Conservation (phyloP, 2,888 invertebrate genomes). For the Neoaliturus tenellus region DNA sequence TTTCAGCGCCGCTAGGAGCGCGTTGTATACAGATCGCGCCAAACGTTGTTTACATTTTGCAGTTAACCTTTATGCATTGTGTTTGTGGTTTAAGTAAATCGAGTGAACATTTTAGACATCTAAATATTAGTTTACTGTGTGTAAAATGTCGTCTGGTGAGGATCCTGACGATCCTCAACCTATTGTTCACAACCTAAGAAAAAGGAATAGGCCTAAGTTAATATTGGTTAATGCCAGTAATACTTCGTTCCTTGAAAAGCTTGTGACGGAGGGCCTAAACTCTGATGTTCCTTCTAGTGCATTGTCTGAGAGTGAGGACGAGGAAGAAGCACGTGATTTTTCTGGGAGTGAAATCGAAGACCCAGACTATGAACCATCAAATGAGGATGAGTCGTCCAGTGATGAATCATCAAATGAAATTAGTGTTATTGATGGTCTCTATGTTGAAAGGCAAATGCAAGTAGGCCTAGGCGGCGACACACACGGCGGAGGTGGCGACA, state of each 20-base stretch:
- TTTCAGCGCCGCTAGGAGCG: not conserved
- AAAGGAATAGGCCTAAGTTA: constrained; percentile 7
- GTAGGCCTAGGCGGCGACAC: not conserved
- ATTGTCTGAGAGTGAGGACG: not conserved
- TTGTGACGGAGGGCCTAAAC: not conserved
- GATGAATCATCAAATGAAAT: not conserved
- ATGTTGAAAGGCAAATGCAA: not conserved
- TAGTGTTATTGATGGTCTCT: not conserved
- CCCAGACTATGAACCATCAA: not conserved
- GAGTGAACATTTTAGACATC: not conserved
- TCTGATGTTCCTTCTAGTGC: not conserved
- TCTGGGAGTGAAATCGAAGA: not conserved
- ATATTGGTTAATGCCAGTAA: not conserved
- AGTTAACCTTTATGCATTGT: not conserved
- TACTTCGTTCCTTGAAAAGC: not conserved
- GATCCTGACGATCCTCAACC: not conserved
- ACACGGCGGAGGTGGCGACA: no score
- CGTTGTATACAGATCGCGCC: not conserved
- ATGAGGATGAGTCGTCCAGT: not conserved
- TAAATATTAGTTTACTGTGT: not conserved
- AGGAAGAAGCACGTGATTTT: constrained; percentile 7
- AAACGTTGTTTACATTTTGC: not conserved
- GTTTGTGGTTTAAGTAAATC: not conserved
- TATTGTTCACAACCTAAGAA: not conserved
- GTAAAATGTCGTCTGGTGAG: not conserved